Evolutionary conservation across 2,113 vertebrate genomes (phyloP).

Genomic region (Daphoenositta chrysoptera): DNA sequence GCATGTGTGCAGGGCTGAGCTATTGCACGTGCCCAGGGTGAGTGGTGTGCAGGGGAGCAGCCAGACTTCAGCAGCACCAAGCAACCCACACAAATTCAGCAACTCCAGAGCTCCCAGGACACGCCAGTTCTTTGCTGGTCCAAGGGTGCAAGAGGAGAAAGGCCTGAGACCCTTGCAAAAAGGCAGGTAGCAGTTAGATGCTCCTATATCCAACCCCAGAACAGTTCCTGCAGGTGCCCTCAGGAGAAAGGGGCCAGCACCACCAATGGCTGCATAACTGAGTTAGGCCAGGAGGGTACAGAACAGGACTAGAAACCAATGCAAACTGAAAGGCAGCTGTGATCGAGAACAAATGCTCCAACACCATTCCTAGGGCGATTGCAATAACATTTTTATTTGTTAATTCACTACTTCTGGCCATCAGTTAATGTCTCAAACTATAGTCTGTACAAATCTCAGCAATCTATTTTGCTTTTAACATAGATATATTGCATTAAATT

Average conservation of each 20-base stretch:
- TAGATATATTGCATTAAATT: background rate
- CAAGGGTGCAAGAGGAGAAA: background rate
- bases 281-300: background rate
- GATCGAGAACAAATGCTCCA: background rate
- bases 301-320: background rate
- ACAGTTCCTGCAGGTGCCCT: background rate
- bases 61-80: background rate
- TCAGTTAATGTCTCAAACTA: background rate
- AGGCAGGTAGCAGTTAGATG: background rate
- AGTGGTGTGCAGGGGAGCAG: background rate
- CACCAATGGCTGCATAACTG: background rate
- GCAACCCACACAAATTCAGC: background rate
- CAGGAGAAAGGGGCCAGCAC: background rate
- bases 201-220: background rate
- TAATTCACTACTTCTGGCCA: background rate
- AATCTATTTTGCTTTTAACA: background rate
- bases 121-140: background rate
- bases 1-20: background rate
- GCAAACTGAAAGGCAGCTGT: background rate
- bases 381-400: background rate
- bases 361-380: background rate
- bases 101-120: background rate
- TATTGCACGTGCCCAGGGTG: rapidly evolving
- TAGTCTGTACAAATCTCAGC: background rate
- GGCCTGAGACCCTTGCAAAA: background rate